Evolutionary conservation across 2,888 invertebrate genomes (phyloP).

Genomic region (Athripsodes cinereus): DNA sequence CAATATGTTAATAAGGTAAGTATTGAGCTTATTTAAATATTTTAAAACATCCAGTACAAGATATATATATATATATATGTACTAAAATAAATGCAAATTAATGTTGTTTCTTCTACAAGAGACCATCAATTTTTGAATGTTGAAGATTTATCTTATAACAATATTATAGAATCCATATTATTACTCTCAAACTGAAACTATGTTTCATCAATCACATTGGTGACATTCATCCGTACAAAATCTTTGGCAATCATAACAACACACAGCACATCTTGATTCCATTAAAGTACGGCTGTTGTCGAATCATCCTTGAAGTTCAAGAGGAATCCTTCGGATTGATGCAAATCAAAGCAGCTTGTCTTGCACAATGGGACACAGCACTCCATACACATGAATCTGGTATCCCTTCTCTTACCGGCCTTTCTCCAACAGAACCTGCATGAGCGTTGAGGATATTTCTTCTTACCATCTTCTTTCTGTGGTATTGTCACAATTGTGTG

Average conservation of each 20-base stretch:
- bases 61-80: too few relatives aligned
- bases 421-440: conserved; percentile 49
- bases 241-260: background rate
- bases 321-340: conserved; percentile 30
- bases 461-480: conserved; percentile 51
- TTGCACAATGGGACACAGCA: conserved; percentile 50
- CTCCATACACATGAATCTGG: conserved; percentile 47
- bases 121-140: too few relatives aligned
- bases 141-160: too few relatives aligned
- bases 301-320: conserved; percentile 10
- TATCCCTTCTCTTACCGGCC: conserved; percentile 45
- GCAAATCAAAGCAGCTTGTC: conserved; percentile 47
- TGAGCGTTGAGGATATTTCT: conserved; percentile 50
- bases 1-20: too few relatives aligned
- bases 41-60: too few relatives aligned
- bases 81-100: too few relatives aligned
- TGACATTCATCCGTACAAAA: background rate
- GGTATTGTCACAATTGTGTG: conserved; percentile 48
- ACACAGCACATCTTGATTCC: background rate
- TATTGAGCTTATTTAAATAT: too few relatives aligned
- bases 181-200: background rate
- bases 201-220: background rate
- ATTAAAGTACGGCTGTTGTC: conserved; percentile 2
- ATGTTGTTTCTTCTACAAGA: too few relatives aligned
- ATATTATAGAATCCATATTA: too few relatives aligned